These are phyloP conservation scores for Parauchenoglanis ngamensis DNA, from an alignment of 2,797 vertebrate species.

Conservation along the genomic window DNA sequence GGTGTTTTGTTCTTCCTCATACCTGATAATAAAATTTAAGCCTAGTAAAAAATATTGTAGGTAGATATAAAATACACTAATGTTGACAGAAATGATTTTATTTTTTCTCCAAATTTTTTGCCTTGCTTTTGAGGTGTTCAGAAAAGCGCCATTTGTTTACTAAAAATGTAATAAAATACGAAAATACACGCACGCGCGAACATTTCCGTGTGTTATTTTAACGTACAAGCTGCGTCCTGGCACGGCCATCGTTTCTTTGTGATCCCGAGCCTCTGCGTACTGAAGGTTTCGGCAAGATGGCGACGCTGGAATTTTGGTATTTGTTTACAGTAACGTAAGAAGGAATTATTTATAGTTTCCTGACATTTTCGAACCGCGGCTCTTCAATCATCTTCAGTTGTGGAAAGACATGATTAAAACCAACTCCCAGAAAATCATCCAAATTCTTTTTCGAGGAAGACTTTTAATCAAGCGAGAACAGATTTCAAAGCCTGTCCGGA, in stretches of 20 bases:
- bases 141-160: background rate
- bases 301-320: background rate
- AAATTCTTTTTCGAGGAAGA: conserved; percentile 3
- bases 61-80: background rate
- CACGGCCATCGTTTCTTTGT: background rate
- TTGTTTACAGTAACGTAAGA: conserved; percentile 30
- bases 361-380: conserved; percentile 5
- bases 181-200: background rate
- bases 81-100: background rate
- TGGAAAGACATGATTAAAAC: conserved; percentile 29
- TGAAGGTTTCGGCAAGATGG: background rate
- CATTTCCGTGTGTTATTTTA: background rate
- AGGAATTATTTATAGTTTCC: conserved; percentile 36
- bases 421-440: background rate
- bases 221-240: background rate
- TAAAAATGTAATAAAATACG: background rate
- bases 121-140: background rate
- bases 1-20: background rate
- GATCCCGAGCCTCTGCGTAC: background rate
- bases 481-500: conserved; percentile 5
- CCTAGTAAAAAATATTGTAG: background rate
- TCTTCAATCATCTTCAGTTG: conserved; percentile 32
- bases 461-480: background rate
- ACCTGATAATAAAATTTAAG: background rate
- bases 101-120: background rate